Percentiles rank a stretch among this genome's conserved stretches.
phyloP scores from a whole-genome alignment of 2,888 invertebrate genomes.

The Drosophila parthenogenetica region DNA sequence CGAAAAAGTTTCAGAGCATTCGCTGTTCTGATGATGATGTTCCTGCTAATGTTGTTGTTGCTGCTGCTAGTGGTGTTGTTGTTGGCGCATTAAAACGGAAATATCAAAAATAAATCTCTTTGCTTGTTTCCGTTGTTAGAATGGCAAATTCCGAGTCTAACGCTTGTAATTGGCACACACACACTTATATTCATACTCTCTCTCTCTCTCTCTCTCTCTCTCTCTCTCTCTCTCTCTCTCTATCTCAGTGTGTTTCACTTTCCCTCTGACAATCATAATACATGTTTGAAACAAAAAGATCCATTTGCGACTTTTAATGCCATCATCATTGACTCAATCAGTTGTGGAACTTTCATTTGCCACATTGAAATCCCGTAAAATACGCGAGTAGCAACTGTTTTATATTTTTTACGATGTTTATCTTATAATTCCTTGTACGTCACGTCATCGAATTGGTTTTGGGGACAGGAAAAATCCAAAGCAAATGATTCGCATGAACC shows the following conservation, averaged over 20 bases:
- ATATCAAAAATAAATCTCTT: slow-evolving; percentile 78
- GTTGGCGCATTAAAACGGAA: slow-evolving; percentile 65
- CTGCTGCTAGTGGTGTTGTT: slow-evolving; percentile 40
- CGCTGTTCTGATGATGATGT: slow-evolving; percentile 46
- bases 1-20: slow-evolving; percentile 72
- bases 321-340: slow-evolving; percentile 81
- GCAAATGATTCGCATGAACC: neutral
- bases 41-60: slow-evolving; percentile 33
- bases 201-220: too few relatives aligned
- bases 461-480: neutral
- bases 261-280: slow-evolving; percentile 1
- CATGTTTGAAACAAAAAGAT: slow-evolving; percentile 73
- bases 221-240: too few relatives aligned
- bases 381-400: slow-evolving; percentile 1
- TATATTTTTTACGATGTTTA: slow-evolving; percentile 17
- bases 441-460: slow-evolving; percentile 4
- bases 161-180: slow-evolving; percentile 28
- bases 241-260: too few relatives aligned
- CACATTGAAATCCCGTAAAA: slow-evolving; percentile 16
- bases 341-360: slow-evolving; percentile 67
- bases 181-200: neutral
- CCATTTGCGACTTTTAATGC: slow-evolving; percentile 78
- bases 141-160: slow-evolving; percentile 45
- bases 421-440: slow-evolving; percentile 22
- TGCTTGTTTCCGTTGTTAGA: slow-evolving; percentile 71